Evolutionary conservation across 2,797 vertebrate genomes (phyloP).

Genomic region (Liparis tanakae): DNA sequence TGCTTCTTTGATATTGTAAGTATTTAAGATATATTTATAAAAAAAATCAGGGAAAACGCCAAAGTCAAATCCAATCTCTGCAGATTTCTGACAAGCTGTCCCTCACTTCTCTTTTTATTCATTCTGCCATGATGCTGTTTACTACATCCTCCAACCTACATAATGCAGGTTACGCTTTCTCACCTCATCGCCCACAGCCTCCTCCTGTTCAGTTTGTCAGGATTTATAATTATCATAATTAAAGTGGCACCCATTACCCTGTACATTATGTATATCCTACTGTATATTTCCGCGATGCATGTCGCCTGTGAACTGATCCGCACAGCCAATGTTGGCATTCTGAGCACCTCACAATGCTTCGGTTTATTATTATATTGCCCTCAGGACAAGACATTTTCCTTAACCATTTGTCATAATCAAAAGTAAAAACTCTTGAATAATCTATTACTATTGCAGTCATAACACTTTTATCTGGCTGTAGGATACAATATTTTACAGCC

Average conservation of each 20-base stretch:
- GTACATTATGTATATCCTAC: conserved; percentile 36
- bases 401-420: neutral
- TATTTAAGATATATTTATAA: conserved; percentile 34
- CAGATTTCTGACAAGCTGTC: conserved; percentile 6
- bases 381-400: neutral
- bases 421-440: neutral
- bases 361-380: neutral
- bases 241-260: conserved; percentile 2
- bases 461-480: neutral
- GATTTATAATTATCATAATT: conserved; percentile 23
- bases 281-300: conserved; percentile 11
- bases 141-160: neutral
- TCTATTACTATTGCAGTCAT: neutral
- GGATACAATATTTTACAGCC: neutral
- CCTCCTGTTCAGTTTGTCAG: conserved; percentile 9
- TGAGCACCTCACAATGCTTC: neutral
- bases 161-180: conserved; percentile 3
- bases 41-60: neutral
- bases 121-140: neutral
- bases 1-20: conserved; percentile 95
- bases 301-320: conserved; percentile 15
- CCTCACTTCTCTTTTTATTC: neutral
- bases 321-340: neutral
- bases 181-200: neutral
- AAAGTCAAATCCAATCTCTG: neutral